Evolutionary conservation across 1,140 invertebrate genomes (phyloP).

Genomic region (Diabrotica undecimpunctata): DNA sequence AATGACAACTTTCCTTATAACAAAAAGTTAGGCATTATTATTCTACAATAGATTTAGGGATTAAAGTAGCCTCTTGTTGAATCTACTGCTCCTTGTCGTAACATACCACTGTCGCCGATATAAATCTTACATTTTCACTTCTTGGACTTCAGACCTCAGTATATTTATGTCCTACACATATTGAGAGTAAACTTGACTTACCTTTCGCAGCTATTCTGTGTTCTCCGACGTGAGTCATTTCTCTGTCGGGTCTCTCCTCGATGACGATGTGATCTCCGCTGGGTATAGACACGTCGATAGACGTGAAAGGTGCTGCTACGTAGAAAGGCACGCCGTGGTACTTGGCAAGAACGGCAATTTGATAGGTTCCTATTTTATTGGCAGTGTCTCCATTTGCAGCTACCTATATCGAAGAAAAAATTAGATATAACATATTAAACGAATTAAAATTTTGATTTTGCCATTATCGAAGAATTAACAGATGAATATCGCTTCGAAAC

Average conservation of each 20-base stretch:
- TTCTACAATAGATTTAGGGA: too few species aligned
- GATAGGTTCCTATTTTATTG: conserved; percentile 99
- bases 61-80: too few species aligned
- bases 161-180: too few species aligned
- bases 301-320: conserved; percentile 88
- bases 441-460: not conserved
- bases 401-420: conserved; percentile 51
- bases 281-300: conserved; percentile 80
- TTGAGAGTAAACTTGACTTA: conserved; percentile 33
- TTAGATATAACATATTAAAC: not conserved
- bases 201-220: conserved; percentile 80
- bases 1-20: too few species aligned
- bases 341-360: conserved; percentile 89
- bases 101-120: too few species aligned
- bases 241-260: conserved; percentile 84
- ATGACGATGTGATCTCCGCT: conserved; percentile 86
- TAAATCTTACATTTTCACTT: too few species aligned
- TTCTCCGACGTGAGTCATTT: conserved; percentile 86
- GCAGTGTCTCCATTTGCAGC: conserved; percentile 96
- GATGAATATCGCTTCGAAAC: too few species aligned
- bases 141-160: too few species aligned
- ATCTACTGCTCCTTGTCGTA: too few species aligned
- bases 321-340: conserved; percentile 93
- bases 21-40: too few species aligned
- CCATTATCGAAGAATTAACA: too few species aligned